phyloP scores from a whole-genome alignment of 1,140 invertebrate genomes.

The Drosophila punjabiensis region DNA sequence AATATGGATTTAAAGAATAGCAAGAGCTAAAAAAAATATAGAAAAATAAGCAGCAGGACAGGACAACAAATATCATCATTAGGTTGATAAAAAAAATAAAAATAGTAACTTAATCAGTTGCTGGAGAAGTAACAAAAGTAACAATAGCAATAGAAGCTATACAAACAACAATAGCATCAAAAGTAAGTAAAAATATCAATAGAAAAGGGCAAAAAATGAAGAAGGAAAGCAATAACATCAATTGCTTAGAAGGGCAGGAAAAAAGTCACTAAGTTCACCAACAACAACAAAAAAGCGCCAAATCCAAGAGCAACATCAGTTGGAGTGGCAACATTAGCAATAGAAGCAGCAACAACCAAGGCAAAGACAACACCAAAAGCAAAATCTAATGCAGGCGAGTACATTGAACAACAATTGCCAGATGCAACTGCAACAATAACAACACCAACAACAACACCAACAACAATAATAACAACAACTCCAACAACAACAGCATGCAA shows the following conservation, averaged over 20 bases:
- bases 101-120: neutral
- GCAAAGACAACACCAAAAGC: slow-evolving; percentile 29
- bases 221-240: neutral
- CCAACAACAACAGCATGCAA: slow-evolving; percentile 36
- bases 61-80: neutral
- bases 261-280: neutral
- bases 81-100: neutral
- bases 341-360: slow-evolving; percentile 12
- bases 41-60: neutral
- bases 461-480: slow-evolving; percentile 25
- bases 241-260: neutral
- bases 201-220: neutral
- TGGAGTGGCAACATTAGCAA: slow-evolving; percentile 16
- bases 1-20: neutral
- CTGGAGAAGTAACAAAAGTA: neutral
- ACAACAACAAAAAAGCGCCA: neutral
- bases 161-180: neutral
- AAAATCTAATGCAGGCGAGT: slow-evolving; percentile 8
- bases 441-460: slow-evolving; percentile 11
- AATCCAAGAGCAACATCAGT: slow-evolving; percentile 12
- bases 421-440: neutral
- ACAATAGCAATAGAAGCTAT: neutral
- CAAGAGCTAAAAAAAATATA: neutral
- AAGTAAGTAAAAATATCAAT: neutral
- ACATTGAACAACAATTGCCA: slow-evolving; percentile 7